Evolutionary conservation across 53 echinoderm and acorn worm genomes (phyloP).

Genomic region (Holothuria scabra): DNA sequence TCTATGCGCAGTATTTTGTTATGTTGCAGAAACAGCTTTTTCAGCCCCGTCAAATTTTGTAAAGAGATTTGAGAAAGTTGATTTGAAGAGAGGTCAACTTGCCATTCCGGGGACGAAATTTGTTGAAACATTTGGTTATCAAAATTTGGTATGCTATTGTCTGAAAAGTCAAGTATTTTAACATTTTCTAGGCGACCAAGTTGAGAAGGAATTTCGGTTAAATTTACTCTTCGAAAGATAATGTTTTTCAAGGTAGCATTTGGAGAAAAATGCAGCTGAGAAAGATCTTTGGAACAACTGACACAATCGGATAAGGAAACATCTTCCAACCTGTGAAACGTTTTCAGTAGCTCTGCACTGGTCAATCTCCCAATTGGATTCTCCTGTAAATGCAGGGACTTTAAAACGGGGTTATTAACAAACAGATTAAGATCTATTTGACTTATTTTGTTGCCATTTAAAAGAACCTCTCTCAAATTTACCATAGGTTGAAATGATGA

Average conservation of each 20-base stretch:
- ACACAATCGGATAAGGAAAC: constrained; percentile 6
- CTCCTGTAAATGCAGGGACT: not conserved
- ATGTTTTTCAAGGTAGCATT: not conserved
- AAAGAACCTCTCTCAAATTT: constrained; percentile 12
- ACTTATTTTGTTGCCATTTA: not conserved
- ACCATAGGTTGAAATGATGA: not conserved
- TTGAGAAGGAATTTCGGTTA: not conserved
- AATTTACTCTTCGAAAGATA: not conserved
- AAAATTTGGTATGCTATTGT: constrained; percentile 12
- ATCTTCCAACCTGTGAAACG: not conserved
- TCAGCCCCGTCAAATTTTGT: not conserved
- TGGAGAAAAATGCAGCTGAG: not conserved
- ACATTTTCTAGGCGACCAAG: not conserved
- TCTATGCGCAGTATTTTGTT: not conserved
- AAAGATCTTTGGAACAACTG: not conserved
- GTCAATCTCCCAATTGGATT: not conserved
- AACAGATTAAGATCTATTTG: constrained; percentile 14
- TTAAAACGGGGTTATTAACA: not conserved
- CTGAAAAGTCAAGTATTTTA: constrained; percentile 1
- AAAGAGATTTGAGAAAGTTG: not conserved
- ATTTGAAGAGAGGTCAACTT: constrained; percentile 22
- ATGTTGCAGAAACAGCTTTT: not conserved
- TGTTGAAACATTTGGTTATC: not conserved
- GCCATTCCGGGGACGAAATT: not conserved
- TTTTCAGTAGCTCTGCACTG: not conserved